These are phyloP conservation scores for Prolemur simus DNA, from an alignment of 2,113 vertebrate species.

Conservation along the genomic window DNA sequence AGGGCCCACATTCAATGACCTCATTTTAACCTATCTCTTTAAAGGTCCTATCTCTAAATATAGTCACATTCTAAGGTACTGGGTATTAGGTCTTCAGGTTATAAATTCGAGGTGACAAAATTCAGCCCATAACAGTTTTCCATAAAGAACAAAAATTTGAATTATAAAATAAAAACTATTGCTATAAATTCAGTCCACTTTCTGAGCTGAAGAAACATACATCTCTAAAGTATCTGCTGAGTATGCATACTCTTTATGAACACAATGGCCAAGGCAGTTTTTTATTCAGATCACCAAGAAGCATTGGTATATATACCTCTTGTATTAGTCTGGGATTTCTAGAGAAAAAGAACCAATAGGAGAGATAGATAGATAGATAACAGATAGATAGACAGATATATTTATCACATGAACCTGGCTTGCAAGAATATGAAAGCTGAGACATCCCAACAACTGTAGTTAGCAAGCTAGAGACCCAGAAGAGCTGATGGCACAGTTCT, in stretches of 20 bases:
- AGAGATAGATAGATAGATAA: not conserved
- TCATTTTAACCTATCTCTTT: not conserved
- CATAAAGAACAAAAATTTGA: not conserved
- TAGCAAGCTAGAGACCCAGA: not conserved
- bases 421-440: not conserved
- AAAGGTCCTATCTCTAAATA: not conserved
- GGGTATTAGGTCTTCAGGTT: not conserved
- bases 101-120: not conserved
- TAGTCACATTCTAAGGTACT: not conserved
- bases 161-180: not conserved
- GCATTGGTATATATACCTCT: not conserved
- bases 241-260: not conserved
- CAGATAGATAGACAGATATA: too few species aligned
- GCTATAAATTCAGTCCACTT: not conserved
- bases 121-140: not conserved
- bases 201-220: not conserved
- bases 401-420: not conserved
- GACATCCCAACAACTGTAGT: not conserved
- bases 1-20: not conserved
- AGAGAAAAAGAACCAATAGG: too few species aligned
- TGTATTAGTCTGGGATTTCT: not conserved
- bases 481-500: not conserved
- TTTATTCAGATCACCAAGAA: not conserved
- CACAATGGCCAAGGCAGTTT: not conserved
- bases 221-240: not conserved